Evolutionary conservation across 2,888 invertebrate genomes (phyloP).

Genomic region (Brenthis hecate): DNA sequence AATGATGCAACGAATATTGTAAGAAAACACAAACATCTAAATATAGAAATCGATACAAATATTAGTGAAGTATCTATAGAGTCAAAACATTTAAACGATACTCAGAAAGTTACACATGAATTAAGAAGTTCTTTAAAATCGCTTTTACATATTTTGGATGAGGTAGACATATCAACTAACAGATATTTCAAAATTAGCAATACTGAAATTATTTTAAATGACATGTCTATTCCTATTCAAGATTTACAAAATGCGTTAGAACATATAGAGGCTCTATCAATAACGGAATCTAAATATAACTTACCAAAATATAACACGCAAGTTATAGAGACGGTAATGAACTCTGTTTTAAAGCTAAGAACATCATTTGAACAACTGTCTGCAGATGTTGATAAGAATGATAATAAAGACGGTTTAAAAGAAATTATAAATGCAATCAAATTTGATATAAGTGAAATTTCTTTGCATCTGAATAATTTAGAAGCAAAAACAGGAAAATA

Average conservation of each 20-base stretch:
- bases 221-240: conserved; percentile 76
- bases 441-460: conserved; percentile 63
- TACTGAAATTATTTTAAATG: conserved; percentile 66
- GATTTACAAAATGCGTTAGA: conserved; percentile 75
- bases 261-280: conserved; percentile 75
- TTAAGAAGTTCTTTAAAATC: conserved; percentile 65
- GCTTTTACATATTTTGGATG: conserved; percentile 61
- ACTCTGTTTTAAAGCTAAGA: conserved; percentile 84
- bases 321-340: conserved; percentile 84
- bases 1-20: conserved; percentile 72
- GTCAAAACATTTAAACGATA: conserved; percentile 64
- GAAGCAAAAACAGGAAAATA: conserved; percentile 64
- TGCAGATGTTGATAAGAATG: conserved; percentile 52
- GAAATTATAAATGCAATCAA: conserved; percentile 59
- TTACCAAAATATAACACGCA: conserved; percentile 79
- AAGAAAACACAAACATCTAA: conserved; percentile 74
- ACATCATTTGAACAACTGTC: conserved; percentile 80
- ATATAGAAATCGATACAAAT: conserved; percentile 62
- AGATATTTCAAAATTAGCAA: conserved; percentile 53
- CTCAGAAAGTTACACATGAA: conserved; percentile 71
- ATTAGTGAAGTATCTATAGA: conserved; percentile 57
- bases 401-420: conserved; percentile 58
- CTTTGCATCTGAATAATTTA: conserved; percentile 55
- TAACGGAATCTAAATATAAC: conserved; percentile 73
- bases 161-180: conserved; percentile 52